A percentile compares a stretch with the other conserved stretches of the same genome.
phyloP scores from a whole-genome alignment of 2,888 invertebrate genomes.

The Marronus borbonicus region DNA sequence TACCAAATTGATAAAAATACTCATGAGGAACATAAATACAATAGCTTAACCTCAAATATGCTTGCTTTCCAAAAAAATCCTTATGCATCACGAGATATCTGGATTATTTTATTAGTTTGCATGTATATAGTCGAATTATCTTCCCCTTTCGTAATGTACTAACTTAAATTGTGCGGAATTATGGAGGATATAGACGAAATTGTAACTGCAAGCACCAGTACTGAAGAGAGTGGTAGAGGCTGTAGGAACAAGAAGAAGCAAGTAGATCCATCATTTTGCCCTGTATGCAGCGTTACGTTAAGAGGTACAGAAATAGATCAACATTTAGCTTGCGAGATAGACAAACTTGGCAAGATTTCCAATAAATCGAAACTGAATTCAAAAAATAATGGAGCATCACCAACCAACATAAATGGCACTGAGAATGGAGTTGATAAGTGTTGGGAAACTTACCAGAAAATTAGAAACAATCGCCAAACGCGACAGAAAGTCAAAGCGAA shows the following conservation, averaged over 20 bases:
- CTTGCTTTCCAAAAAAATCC: constrained; percentile 43
- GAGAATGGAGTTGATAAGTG: constrained; percentile 73
- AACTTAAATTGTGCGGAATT: constrained; percentile 44
- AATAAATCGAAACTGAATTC: constrained; percentile 64
- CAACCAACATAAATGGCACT: constrained; percentile 69
- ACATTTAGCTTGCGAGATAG: constrained; percentile 86
- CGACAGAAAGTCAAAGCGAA: constrained; percentile 78
- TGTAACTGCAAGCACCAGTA: constrained; percentile 47
- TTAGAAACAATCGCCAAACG: constrained; percentile 82
- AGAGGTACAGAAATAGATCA: constrained; percentile 87
- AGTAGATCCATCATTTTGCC: constrained; percentile 84
- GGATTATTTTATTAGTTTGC: constrained; percentile 40
- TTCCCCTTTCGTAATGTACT: constrained; percentile 45
- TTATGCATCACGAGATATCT: constrained; percentile 45
- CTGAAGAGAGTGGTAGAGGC: constrained; percentile 67
- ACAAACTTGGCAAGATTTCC: constrained; percentile 77
- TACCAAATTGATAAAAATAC: neutral
- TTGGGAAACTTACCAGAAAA: constrained; percentile 84
- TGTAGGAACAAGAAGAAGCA: constrained; percentile 76
- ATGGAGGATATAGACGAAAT: constrained; percentile 50
- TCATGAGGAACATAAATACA: neutral
- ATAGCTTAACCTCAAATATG: constrained; percentile 50
- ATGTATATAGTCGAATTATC: constrained; percentile 32
- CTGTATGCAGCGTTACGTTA: constrained; percentile 90
- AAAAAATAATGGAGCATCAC: constrained; percentile 69